These are phyloP conservation scores for Moxostoma hubbsi DNA, from an alignment of 2,797 vertebrate species.

Conservation along the genomic window DNA sequence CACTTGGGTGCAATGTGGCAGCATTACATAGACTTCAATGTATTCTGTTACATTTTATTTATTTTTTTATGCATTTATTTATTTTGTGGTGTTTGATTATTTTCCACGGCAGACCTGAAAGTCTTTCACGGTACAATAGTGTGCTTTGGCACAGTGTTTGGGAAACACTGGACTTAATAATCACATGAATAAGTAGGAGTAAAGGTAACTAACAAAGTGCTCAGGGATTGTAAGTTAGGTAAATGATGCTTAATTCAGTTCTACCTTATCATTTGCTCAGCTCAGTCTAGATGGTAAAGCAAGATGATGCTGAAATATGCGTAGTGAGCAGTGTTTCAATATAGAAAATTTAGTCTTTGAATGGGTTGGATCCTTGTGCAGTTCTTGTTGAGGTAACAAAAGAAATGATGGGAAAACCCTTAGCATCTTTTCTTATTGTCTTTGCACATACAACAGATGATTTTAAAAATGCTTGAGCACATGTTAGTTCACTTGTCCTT, in stretches of 20 bases:
- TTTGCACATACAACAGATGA: constrained; percentile 3
- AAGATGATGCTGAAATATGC: constrained; percentile 26
- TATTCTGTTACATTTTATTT: too few species aligned
- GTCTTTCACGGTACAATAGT: too few species aligned
- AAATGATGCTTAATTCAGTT: neutral
- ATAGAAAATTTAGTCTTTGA: constrained; percentile 34
- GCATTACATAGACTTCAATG: too few species aligned
- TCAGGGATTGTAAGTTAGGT: too few species aligned
- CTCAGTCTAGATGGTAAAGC: neutral
- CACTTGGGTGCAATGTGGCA: too few species aligned
- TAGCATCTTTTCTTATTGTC: constrained; percentile 6
- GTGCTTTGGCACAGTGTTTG: too few species aligned
- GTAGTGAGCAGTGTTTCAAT: constrained; percentile 5
- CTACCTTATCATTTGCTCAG: neutral
- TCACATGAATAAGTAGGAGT: too few species aligned
- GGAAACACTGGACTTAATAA: too few species aligned
- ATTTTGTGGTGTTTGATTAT: too few species aligned
- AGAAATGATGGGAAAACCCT: neutral
- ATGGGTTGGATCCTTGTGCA: constrained; percentile 9
- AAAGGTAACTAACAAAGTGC: too few species aligned
- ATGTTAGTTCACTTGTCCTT: constrained; percentile 13
- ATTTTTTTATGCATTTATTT: too few species aligned
- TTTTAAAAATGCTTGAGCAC: neutral
- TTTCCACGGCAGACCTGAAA: too few species aligned
- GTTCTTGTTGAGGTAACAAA: constrained; percentile 3